Conservation (phyloP, 2,888 invertebrate species). For the Catotricha subobsoleta region DNA sequence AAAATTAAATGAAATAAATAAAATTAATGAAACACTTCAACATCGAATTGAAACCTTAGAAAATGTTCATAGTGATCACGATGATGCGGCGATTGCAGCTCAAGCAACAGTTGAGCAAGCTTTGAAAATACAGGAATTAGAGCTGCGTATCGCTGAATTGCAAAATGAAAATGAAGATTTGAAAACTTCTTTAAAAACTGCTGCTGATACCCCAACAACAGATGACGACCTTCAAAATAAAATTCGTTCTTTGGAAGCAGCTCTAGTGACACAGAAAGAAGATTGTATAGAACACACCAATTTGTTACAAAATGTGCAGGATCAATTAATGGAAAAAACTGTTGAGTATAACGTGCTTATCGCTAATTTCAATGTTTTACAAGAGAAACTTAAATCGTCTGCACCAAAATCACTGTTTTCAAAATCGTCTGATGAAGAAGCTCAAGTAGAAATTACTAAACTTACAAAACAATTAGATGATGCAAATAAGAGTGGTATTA, state of each 20-base stretch:
- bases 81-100: slow-evolving; percentile 26
- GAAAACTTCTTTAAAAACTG: slow-evolving; percentile 31
- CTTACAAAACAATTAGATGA: slow-evolving; percentile 54
- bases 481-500: slow-evolving; percentile 57
- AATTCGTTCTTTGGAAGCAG: slow-evolving; percentile 28
- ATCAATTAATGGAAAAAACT: slow-evolving; percentile 35
- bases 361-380: slow-evolving; percentile 27
- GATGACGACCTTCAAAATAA: slow-evolving; percentile 15
- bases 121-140: slow-evolving; percentile 34
- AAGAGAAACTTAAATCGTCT: slow-evolving; percentile 23
- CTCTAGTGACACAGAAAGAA: slow-evolving; percentile 30
- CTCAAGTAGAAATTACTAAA: slow-evolving; percentile 27
- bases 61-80: slow-evolving; percentile 14
- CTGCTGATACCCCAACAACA: slow-evolving; percentile 11
- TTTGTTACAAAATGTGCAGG: slow-evolving; percentile 26
- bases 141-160: slow-evolving; percentile 35
- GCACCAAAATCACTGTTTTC: slow-evolving; percentile 22
- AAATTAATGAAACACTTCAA: slow-evolving; percentile 15
- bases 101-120: slow-evolving; percentile 30
- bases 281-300: slow-evolving; percentile 22
- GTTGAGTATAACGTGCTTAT: slow-evolving; percentile 34
- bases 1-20: slow-evolving; percentile 19
- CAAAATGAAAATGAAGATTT: slow-evolving; percentile 35
- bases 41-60: slow-evolving; percentile 23
- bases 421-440: slow-evolving; percentile 15